Percentiles rank a stretch among this genome's conserved stretches.
Evolutionary conservation across 2,113 vertebrate species (phyloP).

Genomic region (Rynchops niger): DNA sequence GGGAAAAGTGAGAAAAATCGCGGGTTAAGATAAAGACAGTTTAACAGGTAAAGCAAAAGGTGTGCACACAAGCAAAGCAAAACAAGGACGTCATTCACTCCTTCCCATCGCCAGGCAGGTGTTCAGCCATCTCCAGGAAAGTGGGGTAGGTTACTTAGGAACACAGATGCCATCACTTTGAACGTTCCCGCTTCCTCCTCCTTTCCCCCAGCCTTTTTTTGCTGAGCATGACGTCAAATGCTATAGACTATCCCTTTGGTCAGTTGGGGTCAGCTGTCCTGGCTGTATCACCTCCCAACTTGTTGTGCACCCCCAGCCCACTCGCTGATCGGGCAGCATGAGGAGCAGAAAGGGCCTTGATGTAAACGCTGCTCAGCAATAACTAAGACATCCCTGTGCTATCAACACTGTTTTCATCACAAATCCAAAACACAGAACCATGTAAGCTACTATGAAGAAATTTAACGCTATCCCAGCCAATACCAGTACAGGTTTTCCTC

Average conservation of each 20-base stretch:
- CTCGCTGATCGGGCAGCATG: accelerated
- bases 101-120: background rate
- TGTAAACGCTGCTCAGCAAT: background rate
- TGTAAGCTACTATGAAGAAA: background rate
- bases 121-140: background rate
- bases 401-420: background rate
- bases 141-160: background rate
- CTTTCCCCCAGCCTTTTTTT: background rate
- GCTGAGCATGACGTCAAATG: background rate
- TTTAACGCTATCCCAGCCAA: background rate
- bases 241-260: background rate
- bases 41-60: background rate
- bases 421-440: background rate
- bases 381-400: background rate
- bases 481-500: background rate
- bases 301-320: background rate
- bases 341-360: background rate
- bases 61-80: accelerated
- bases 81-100: background rate
- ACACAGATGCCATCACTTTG: background rate
- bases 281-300: background rate
- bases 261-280: background rate
- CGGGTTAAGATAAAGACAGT: background rate
- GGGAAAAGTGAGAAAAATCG: background rate
- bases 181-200: accelerated